phyloP scores from a whole-genome alignment of 2,888 invertebrate species.

The Diadromus collaris region DNA sequence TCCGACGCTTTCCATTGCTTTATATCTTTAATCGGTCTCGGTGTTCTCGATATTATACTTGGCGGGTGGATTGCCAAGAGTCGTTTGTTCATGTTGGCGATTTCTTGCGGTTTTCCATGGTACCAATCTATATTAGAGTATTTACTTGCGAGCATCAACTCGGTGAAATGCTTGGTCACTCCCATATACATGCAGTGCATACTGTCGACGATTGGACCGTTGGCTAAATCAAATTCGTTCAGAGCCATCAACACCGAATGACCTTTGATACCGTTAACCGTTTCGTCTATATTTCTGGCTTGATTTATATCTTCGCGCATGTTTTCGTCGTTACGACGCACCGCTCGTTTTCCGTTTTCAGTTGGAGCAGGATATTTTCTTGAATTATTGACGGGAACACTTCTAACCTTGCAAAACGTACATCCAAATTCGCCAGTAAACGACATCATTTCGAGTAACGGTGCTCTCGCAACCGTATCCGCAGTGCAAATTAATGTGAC shows the following conservation, averaged over 20 bases:
- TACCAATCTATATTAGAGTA: neutral
- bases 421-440: constrained; percentile 19
- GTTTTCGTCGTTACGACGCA: constrained; percentile 10
- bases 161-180: constrained; percentile 29
- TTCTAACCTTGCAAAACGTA: constrained; percentile 9
- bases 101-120: constrained; percentile 11
- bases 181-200: constrained; percentile 42
- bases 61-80: constrained; percentile 27
- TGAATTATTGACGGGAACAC: neutral
- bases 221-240: constrained; percentile 23
- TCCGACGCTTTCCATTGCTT: constrained; percentile 15
- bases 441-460: constrained; percentile 37
- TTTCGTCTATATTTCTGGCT: neutral
- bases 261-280: constrained; percentile 28
- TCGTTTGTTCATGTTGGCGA: neutral
- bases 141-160: constrained; percentile 16
- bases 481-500: constrained; percentile 24
- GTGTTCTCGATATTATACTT: constrained; percentile 7
- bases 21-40: constrained; percentile 18
- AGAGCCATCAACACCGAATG: constrained; percentile 18
- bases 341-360: neutral
- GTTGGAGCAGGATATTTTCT: constrained; percentile 5
- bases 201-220: constrained; percentile 22
- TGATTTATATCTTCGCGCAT: constrained; percentile 23
- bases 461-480: constrained; percentile 29